Conservation (phyloP, 2,888 invertebrate species). For the Osmoderma eremita region DNA sequence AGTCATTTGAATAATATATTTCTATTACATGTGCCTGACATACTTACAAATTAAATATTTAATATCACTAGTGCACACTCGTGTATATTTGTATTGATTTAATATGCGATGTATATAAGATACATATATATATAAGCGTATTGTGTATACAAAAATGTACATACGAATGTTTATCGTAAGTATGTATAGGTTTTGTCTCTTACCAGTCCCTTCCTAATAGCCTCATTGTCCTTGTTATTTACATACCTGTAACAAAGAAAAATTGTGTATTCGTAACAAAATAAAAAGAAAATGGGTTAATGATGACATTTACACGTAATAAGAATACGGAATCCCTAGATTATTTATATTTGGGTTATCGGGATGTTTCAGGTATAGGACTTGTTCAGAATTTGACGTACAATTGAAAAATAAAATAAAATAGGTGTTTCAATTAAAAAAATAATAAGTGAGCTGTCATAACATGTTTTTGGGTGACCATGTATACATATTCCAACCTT, state of each 20-base stretch:
- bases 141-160: no score
- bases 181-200: conserved; percentile 9
- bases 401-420: no score
- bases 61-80: conserved; percentile 22
- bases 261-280: background rate
- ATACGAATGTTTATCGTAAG: background rate
- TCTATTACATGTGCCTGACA: conserved; percentile 29
- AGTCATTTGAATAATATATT: conserved; percentile 33
- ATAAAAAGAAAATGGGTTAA: conserved; percentile 4
- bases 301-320: conserved; percentile 1
- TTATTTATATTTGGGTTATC: conserved; percentile 9
- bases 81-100: conserved; percentile 17
- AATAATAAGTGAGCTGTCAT: no score
- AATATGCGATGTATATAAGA: conserved; percentile 15
- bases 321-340: background rate
- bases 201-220: conserved; percentile 21
- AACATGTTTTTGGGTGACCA: no score
- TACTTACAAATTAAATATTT: conserved; percentile 34
- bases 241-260: conserved; percentile 27
- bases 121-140: no score
- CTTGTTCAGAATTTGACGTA: no score
- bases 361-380: background rate
- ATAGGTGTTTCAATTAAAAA: no score
- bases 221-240: conserved; percentile 21
- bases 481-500: background rate